Conservation (phyloP, 2,797 vertebrate species). For the Meriones psammophilus region DNA sequence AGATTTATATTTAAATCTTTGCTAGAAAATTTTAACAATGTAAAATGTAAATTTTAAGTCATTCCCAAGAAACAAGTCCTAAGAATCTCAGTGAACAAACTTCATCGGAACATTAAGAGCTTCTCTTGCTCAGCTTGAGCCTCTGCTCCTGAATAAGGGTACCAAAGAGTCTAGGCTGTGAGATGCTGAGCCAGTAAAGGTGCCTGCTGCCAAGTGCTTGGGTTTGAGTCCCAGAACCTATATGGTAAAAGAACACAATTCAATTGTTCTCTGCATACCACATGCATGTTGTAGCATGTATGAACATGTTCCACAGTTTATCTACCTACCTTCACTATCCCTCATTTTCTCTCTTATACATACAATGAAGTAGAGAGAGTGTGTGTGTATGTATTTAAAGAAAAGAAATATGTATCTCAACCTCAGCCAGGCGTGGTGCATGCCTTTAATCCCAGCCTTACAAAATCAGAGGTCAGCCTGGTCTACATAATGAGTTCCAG, state of each 20-base stretch:
- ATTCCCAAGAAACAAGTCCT: constrained; percentile 48
- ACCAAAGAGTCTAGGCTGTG: background rate
- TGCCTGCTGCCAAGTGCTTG: background rate
- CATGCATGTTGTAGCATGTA: background rate
- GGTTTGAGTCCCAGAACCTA: background rate
- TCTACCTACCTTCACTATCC: background rate
- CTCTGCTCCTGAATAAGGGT: background rate
- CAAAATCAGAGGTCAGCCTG: background rate
- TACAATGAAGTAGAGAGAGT: background rate
- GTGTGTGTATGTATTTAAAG: background rate
- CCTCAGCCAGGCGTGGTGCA: background rate
- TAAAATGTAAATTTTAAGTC: constrained; percentile 43
- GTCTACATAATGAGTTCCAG: background rate
- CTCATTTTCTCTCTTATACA: background rate
- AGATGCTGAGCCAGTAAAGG: background rate
- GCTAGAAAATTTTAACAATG: background rate
- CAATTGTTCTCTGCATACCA: background rate
- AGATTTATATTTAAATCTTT: background rate
- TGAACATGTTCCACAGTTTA: background rate
- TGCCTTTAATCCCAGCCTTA: background rate
- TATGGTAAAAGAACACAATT: background rate
- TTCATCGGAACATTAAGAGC: background rate
- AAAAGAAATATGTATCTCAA: background rate
- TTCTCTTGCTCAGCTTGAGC: background rate
- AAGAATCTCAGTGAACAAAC: background rate